A percentile compares a stretch with the other conserved stretches of the same genome.
Conservation (phyloP, 2,113 vertebrate genomes). For the Cebidichthys violaceus region DNA sequence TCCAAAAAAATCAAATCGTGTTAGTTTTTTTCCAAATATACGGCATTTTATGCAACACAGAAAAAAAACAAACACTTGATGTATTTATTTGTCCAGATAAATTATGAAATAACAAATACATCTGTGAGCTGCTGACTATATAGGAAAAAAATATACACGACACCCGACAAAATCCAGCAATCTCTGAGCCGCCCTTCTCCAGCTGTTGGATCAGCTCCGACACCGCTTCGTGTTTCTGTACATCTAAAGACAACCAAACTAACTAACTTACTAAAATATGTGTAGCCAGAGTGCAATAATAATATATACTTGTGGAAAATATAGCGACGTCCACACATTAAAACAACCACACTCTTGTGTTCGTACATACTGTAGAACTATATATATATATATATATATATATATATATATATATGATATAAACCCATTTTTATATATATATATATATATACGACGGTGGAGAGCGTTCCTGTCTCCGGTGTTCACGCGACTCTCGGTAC, state of each 20-base stretch:
- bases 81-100: neutral
- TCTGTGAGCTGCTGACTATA: slow-evolving; percentile 9
- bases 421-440: slow-evolving; percentile 58
- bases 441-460: no score
- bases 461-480: slow-evolving; percentile 54
- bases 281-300: slow-evolving; percentile 92
- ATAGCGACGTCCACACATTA: slow-evolving; percentile 69
- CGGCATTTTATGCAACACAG: neutral
- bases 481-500: slow-evolving; percentile 60
- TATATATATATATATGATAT: slow-evolving; percentile 69
- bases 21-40: no score
- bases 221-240: slow-evolving; percentile 71
- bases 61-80: neutral
- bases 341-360: slow-evolving; percentile 67
- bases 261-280: slow-evolving; percentile 84
- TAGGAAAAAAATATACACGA: neutral
- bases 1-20: neutral
- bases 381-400: no score
- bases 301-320: slow-evolving; percentile 80
- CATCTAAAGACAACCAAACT: slow-evolving; percentile 85
- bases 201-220: slow-evolving; percentile 60
- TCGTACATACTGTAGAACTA: slow-evolving; percentile 74
- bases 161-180: neutral
- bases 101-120: neutral
- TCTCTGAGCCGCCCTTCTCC: slow-evolving; percentile 69